Evolutionary conservation across 2,113 vertebrate genomes (phyloP), one percentile per base, ranked within the genome.

Genomic region (Bufo gargarizans): DNA sequence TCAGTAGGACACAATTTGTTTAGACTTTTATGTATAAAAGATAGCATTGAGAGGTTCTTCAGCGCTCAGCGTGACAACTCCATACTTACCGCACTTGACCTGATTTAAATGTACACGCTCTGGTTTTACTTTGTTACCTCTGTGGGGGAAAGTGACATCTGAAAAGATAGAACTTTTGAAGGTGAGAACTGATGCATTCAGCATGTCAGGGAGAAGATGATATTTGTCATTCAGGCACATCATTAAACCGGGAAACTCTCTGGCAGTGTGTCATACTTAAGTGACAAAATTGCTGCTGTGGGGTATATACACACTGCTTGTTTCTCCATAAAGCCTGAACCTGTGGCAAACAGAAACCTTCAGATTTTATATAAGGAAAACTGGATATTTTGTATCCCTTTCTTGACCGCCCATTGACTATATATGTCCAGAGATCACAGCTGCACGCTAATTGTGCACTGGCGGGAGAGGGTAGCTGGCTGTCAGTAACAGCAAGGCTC

Each of bases 161-260:
- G 77, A 87, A 87, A 65, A 81, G 47, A 81, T 55, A 56, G 86
- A 71, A 61, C 20, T 74, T 88, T 63, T 88, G 67, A 82, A 82
- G 65, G 45, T 74, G 78, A 88, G 50, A 82, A 82, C 11, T 76
- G 79, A 88, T 47, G 61, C 71, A 10, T 61, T 88, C 67, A 81
- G 50, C 65, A 53, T 88, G 55, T 76, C 69, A 82, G 71, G 58
- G 53, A 55, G 69, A 59, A 82, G 69, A 87, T 82, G 61, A 88
- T 72, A 87, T 79, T 80, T 86, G 85, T 86, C 85, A 86, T 65
- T 86, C 74, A 78, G 72, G 53, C 58, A 77, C 59, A 86, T 86
- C 77, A 86, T 86, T 86, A 86, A 79, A 71, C 77, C 56, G 58
- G 45, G 49, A 80, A 86, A 19, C 77, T 79, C 20, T 45, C 56